Base-by-base conservation (phyloP, 2,113 vertebrate species). In the Podilymbus podiceps region DNA sequence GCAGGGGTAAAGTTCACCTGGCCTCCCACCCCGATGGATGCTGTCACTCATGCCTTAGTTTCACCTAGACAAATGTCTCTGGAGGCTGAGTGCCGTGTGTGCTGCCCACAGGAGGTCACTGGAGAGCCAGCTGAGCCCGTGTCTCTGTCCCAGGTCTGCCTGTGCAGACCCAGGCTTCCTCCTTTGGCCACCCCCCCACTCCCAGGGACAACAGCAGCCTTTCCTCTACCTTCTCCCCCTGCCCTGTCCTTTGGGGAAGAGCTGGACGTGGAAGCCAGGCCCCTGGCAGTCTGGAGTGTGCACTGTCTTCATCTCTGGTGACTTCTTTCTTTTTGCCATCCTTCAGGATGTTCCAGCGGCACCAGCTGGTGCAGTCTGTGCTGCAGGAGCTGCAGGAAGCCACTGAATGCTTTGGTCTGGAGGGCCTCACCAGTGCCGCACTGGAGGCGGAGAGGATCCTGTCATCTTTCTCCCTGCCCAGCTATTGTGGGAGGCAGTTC, bases 311-410 rank as follows among this genome's bases (percentile, higher is more conserved):
- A 82, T 62, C n/a, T 89, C 44, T n/a, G n/a, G 38, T 86, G 33
- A 93, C 53, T 83, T 79, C 11, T 85, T 72, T 93, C 8, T 89
- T 78, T 91, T 82, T 96, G 20, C 33, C 2, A 4, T 93, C 80
- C 25, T 58, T 95, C 98, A 99, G 96, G 97, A 99, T 99, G 99
- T 98, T 99, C 96, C 98, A 98, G 90, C 98, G 99, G 94, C 98
- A 98, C 15, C 98, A 99, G 92, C 94, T 99, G n/a, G 98, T 99
- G 59, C 98, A 98, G 94, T 99, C 98, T 7, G 98, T 99, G 82
- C 98, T 99, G 59, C 97, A 98, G 88, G 98, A 99, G 88, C 98
- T 99, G 73, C 99, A 99, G 97, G 99, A 99, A 85, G 99, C 99
- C 15, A 99, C 99, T 0, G 99, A 99, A 97, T 98, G 97, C 23